These are phyloP conservation scores for Tetramorium alpestre DNA, from an alignment of 1,140 invertebrate species.

Conservation along the genomic window DNA sequence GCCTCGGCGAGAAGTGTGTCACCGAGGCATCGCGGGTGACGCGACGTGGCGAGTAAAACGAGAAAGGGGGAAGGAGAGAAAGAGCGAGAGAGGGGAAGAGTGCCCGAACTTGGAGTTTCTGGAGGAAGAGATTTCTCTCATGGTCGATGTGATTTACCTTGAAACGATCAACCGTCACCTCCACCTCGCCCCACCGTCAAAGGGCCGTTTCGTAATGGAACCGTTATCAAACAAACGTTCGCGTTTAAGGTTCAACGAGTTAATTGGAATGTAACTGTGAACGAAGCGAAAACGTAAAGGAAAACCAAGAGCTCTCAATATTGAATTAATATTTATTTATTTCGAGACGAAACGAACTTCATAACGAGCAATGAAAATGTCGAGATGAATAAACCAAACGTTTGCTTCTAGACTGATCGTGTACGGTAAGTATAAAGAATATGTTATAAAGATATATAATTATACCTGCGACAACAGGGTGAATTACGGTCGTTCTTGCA, in stretches of 20 bases:
- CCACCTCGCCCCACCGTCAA: background rate
- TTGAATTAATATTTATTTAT: background rate
- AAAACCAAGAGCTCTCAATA: background rate
- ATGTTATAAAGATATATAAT: background rate
- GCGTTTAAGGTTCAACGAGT: background rate
- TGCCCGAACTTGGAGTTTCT: constrained; percentile 9
- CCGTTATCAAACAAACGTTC: background rate
- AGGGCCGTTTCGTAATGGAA: background rate
- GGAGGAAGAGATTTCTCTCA: constrained; percentile 45
- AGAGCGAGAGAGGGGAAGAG: background rate
- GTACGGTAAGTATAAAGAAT: background rate
- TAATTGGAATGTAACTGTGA: background rate
- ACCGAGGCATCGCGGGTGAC: constrained; percentile 29
- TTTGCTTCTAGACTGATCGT: background rate
- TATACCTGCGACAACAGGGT: background rate
- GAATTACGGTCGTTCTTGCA: background rate
- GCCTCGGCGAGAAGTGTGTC: constrained; percentile 66
- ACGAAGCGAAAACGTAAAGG: background rate
- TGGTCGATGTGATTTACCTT: constrained; percentile 70
- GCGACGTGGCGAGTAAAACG: constrained; percentile 42
- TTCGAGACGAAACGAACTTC: background rate
- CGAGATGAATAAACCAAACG: background rate
- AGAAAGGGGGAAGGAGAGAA: background rate
- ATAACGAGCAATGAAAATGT: background rate
- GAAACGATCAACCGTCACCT: constrained; percentile 28